Evolutionary conservation across 1,140 invertebrate species (phyloP).

Genomic region (Centruroides vittatus): DNA sequence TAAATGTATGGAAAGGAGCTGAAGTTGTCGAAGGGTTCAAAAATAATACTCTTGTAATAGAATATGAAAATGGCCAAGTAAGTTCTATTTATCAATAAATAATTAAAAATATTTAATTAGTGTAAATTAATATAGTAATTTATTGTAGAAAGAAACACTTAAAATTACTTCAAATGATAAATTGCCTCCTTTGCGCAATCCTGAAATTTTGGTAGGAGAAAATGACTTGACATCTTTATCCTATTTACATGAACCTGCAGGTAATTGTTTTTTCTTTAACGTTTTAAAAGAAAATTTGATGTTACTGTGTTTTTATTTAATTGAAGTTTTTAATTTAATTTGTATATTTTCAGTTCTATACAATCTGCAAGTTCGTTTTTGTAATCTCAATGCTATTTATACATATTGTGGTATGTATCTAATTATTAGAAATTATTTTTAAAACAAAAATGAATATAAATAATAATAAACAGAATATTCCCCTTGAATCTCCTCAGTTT

Average conservation of each 20-base stretch:
- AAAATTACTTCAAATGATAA: slow-evolving; percentile 31
- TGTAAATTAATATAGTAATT: background rate
- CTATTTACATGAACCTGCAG: slow-evolving; percentile 87
- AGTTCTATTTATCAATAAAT: slow-evolving; percentile 19
- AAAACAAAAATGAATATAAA: too few relatives aligned
- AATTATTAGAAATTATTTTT: background rate
- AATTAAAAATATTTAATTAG: background rate
- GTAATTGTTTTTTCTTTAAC: slow-evolving; percentile 20
- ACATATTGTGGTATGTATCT: slow-evolving; percentile 78
- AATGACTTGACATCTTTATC: slow-evolving; percentile 95
- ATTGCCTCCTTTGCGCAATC: slow-evolving; percentile 84
- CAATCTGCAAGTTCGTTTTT: slow-evolving; percentile 86
- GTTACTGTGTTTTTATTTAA: too few relatives aligned
- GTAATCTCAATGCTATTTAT: slow-evolving; percentile 83
- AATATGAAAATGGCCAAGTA: slow-evolving; percentile 50
- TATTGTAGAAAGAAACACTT: slow-evolving; percentile 11
- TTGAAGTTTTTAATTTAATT: too few relatives aligned
- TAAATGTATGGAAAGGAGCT: slow-evolving; percentile 77
- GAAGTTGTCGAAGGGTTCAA: slow-evolving; percentile 66
- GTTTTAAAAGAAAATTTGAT: background rate
- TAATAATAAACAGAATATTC: too few relatives aligned
- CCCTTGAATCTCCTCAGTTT: too few relatives aligned
- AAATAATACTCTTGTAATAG: slow-evolving; percentile 32
- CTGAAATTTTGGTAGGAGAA: slow-evolving; percentile 89
- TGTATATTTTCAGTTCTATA: slow-evolving; percentile 51